Evolutionary conservation across 2,888 invertebrate species (phyloP), one percentile per base, ranked within the genome.

Genomic region (Synanthedon formicaeformis): DNA sequence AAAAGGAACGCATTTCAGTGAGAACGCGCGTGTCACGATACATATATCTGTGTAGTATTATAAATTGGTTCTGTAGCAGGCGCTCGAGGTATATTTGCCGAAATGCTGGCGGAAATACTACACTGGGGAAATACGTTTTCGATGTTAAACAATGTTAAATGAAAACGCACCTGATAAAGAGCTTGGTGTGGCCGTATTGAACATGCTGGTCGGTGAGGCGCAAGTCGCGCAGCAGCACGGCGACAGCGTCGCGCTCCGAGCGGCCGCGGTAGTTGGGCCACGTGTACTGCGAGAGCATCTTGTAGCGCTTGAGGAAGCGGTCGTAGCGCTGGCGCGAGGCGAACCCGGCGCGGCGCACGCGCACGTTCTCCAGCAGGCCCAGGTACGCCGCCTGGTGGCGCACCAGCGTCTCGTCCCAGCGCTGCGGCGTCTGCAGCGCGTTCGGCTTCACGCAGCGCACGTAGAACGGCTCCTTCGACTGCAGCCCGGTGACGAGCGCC

Each of bases 381-480:
- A 98, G 89, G 83, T 98, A 98, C 55, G 91, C 88, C 18, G 93
- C 93, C 71, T 94, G 94, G 81, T 93, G 93, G 3, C 84, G 81
- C 1, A 90, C 90, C 66, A 97, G 90, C 71, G 94, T 93, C 12
- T 93, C 92, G 75, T 98, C 96, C 83, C 98, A 97, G 48, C 92
- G 88, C 45, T 90, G 89, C 0, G 97, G 92, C 41, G 96, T 93
- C 87, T 99, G 99, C 52, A 94, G 90, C 66, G 98, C 96, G 81
- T 98, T 99, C 27, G 99, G 99, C 71, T 99, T 99, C 69, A 99
- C 93, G 78, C 99, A 99, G 55, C 99, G 92, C 59, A 99, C 96
- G 86, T 99, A 99, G 88, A 96, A 97, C 0, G 98, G 98, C 74
- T 97, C 97, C 88, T 98, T 99, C 76, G 92, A 94, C 50, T 93